Evolutionary conservation across 2,888 invertebrate genomes (phyloP).

Genomic region (Phengaris alcon): DNA sequence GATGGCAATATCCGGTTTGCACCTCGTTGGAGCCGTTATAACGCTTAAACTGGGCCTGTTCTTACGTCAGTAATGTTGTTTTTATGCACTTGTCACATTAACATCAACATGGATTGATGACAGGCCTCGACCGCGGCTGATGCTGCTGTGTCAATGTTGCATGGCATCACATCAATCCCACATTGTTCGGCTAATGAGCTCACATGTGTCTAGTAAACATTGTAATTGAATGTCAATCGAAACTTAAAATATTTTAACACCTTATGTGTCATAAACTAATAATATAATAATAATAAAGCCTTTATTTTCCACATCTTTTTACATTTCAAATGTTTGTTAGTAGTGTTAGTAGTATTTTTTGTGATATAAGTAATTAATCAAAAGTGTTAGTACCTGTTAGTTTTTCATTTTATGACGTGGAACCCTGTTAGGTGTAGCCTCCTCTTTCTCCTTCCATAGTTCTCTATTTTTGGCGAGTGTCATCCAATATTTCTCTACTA

Average conservation of each 20-base stretch:
- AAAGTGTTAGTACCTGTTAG: too few species aligned
- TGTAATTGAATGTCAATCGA: neutral
- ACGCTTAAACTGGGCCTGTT: neutral
- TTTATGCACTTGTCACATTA: neutral
- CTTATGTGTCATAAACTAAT: neutral
- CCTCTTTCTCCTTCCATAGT: too few species aligned
- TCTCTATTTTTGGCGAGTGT: too few species aligned
- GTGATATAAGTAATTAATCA: too few species aligned
- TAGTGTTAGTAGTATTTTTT: too few species aligned
- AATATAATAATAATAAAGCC: too few species aligned
- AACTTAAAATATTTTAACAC: neutral
- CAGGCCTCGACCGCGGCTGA: neutral
- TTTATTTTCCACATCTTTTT: too few species aligned
- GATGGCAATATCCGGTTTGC: neutral
- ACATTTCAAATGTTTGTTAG: too few species aligned
- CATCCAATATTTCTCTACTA: too few species aligned
- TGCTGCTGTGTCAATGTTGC: neutral
- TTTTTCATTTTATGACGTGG: too few species aligned
- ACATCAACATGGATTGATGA: neutral
- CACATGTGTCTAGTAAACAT: neutral
- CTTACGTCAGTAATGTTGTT: neutral
- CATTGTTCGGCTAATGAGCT: neutral
- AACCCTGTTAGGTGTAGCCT: too few species aligned
- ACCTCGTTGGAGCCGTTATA: neutral
- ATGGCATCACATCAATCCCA: neutral